These are phyloP conservation scores for Trachelipus rathkii DNA, from an alignment of 1,140 invertebrate genomes.

Conservation along the genomic window DNA sequence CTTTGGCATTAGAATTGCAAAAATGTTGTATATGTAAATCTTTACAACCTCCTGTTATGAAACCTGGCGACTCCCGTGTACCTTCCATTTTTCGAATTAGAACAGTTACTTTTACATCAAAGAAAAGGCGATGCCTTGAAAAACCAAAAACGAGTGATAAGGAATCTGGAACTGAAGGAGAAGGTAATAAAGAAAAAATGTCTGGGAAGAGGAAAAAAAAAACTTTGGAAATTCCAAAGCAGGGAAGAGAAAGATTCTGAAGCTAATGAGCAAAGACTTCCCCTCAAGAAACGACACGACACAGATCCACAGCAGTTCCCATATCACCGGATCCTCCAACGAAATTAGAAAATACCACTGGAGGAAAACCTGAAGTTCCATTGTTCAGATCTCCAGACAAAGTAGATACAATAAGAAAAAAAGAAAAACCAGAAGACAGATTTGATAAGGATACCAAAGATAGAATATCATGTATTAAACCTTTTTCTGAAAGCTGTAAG, in stretches of 20 bases:
- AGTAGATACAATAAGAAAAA: background rate
- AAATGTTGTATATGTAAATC: slow-evolving; percentile 58
- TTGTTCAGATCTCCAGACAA: background rate
- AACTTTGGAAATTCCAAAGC: slow-evolving; percentile 47
- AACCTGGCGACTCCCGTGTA: slow-evolving; percentile 49
- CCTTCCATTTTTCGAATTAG: slow-evolving; percentile 53
- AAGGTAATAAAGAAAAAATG: slow-evolving; percentile 51
- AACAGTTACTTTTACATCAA: slow-evolving; percentile 37
- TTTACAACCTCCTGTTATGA: slow-evolving; percentile 29
- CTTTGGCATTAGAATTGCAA: slow-evolving; percentile 67
- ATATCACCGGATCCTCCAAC: slow-evolving; percentile 24
- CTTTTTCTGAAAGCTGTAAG: background rate
- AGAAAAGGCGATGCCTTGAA: slow-evolving; percentile 53
- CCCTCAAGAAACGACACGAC: slow-evolving; percentile 87
- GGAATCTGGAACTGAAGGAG: slow-evolving; percentile 51
- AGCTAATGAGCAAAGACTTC: slow-evolving; percentile 66
- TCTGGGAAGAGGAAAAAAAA: slow-evolving; percentile 46
- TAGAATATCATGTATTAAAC: background rate
- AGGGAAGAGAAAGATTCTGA: slow-evolving; percentile 42
- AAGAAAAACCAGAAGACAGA: background rate
- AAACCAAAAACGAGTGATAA: slow-evolving; percentile 50
- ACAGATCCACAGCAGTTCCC: slow-evolving; percentile 56
- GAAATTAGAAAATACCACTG: background rate
- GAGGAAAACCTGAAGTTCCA: background rate
- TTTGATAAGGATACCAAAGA: slow-evolving; percentile 1